Conservation (phyloP, 1,140 invertebrate genomes). For the Drosophila malerkotliana region DNA sequence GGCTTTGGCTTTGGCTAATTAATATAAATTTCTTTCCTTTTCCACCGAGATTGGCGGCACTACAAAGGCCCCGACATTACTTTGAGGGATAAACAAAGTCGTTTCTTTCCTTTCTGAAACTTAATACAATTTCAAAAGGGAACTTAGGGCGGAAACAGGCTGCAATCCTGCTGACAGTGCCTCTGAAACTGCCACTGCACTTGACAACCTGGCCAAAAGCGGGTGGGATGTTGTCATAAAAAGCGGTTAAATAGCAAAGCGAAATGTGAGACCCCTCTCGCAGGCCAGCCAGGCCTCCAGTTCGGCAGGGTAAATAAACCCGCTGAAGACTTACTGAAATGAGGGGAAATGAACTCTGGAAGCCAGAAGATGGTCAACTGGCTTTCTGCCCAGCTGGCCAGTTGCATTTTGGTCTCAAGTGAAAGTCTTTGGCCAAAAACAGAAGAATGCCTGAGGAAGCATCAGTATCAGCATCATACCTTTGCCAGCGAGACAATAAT, state of each 20-base stretch:
- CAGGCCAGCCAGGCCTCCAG: too few relatives aligned
- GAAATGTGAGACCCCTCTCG: conserved; percentile 59
- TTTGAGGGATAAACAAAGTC: conserved; percentile 53
- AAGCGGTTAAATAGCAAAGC: conserved; percentile 50
- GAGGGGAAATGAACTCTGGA: conserved; percentile 19
- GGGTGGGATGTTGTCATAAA: conserved; percentile 51
- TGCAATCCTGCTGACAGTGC: conserved; percentile 57
- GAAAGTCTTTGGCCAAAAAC: conserved; percentile 17
- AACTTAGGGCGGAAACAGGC: conserved; percentile 43
- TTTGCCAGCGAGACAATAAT: conserved; percentile 9
- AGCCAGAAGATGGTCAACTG: conserved; percentile 13
- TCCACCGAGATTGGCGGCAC: conserved; percentile 51
- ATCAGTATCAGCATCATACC: neutral
- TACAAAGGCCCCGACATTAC: conserved; percentile 49
- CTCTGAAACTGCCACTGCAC: conserved; percentile 57
- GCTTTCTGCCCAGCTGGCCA: neutral
- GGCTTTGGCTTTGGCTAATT: conserved; percentile 28
- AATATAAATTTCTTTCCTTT: conserved; percentile 37
- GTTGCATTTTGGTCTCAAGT: neutral
- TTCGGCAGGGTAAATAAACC: conserved; percentile 36
- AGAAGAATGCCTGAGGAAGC: conserved; percentile 2
- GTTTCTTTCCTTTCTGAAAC: conserved; percentile 51
- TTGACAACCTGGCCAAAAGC: conserved; percentile 44
- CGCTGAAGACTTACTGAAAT: conserved; percentile 22
- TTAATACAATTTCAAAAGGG: conserved; percentile 69